Evolutionary conservation across 2,797 vertebrate genomes (phyloP).

Genomic region (Fundulus diaphanus): DNA sequence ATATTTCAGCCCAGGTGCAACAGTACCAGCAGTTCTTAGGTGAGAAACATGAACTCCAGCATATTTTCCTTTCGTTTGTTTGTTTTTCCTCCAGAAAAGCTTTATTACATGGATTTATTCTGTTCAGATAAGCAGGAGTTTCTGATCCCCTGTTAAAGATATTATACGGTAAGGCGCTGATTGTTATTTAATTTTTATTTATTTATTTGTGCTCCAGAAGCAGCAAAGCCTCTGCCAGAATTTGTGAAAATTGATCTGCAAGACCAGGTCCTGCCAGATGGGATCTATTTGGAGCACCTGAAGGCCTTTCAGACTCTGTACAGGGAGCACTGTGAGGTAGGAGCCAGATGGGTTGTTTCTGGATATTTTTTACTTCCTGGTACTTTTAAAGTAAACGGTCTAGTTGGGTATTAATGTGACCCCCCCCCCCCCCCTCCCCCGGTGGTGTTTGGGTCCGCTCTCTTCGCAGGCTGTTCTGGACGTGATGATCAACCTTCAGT

Average conservation of each 20-base stretch:
- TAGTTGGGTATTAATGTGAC: neutral
- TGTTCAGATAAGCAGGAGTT: neutral
- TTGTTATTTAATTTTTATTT: no score
- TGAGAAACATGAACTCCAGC: slow-evolving; percentile 67
- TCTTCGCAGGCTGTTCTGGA: slow-evolving; percentile 88
- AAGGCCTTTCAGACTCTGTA: slow-evolving; percentile 90
- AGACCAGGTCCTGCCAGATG: slow-evolving; percentile 84
- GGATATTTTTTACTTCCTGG: neutral
- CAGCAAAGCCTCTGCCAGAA: slow-evolving; percentile 85
- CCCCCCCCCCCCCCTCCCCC: no score
- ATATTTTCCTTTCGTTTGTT: neutral
- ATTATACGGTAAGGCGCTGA: neutral
- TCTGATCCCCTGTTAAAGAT: neutral
- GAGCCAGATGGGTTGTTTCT: slow-evolving; percentile 4
- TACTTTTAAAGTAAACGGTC: neutral
- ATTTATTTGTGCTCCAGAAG: slow-evolving; percentile 74
- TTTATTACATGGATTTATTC: neutral
- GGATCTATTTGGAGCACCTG: slow-evolving; percentile 84
- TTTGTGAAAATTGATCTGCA: slow-evolving; percentile 88
- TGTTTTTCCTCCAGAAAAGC: neutral
- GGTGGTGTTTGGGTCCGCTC: slow-evolving; percentile 21
- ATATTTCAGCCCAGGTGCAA: slow-evolving; percentile 93
- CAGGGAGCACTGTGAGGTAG: slow-evolving; percentile 94
- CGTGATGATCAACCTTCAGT: slow-evolving; percentile 94
- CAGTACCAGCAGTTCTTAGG: slow-evolving; percentile 96